Base-by-base conservation (phyloP, 1,140 invertebrate species). In the Anastrepha obliqua region DNA sequence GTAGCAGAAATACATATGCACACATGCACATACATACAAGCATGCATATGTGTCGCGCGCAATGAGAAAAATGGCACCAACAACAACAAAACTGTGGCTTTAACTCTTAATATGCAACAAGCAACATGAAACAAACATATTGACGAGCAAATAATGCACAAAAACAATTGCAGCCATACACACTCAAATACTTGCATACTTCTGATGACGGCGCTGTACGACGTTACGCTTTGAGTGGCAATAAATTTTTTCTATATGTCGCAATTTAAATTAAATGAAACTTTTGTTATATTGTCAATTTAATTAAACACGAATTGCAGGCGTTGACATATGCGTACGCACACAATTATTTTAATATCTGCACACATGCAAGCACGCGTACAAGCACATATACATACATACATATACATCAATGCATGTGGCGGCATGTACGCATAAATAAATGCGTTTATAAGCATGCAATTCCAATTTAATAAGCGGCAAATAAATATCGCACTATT, bases 241-340 rank as follows among this genome's bases (percentile, higher is more conserved):
- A 81, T 55, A 81, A 13, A 81, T 58, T 81, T 29, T 81, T 51
- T 81, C 47, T 81, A 58, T 81, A 81, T 81, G 74, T 81, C 74
- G 55, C 17, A 55, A 81, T 81, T 81, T 81, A 81, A 81, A 81
- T 81, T 81, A 81, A 81, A 81, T 81, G 5, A 81, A 81, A 58
- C 74, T 81, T 81, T 81, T 81, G n/a, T 81, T 81, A 81, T 81
- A 81, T 81, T 81, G 74, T 81, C 74, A 42, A 81, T 81, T 81
- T 81, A 81, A 81, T 81, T 74, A 74, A 74, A 74, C 70, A 74
- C 70, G 44, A 74, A 74, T 74, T 74, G n/a, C 44, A 74, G n/a
- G 70, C 70, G 70, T 11, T 74, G 70, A 74, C 39, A 74, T 74
- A 9, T 13, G 29, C 29, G 29, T 29, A 29, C 29, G 29, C 29